Conservation (phyloP, 2,113 vertebrate species). For the Varanus salvator region DNA sequence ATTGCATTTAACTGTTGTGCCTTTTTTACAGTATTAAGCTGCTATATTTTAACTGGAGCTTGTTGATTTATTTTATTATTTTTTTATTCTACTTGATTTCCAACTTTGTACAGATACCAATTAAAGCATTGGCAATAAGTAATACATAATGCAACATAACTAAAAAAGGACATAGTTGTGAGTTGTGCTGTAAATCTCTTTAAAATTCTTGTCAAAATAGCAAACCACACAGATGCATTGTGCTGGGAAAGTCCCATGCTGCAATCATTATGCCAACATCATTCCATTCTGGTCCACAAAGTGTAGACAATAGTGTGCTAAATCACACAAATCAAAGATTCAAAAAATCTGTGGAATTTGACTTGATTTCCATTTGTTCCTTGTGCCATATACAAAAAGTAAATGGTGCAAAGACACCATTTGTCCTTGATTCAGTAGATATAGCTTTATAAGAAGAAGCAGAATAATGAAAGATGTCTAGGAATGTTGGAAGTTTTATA, state of each 20-base stretch:
- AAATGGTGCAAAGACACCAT: neutral
- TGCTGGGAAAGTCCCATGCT: neutral
- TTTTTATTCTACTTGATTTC: neutral
- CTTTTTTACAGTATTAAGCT: neutral
- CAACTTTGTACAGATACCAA: neutral
- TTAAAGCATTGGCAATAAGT: neutral
- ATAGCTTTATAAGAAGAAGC: neutral
- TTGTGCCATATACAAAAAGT: neutral
- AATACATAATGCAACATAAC: neutral
- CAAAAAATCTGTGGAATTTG: neutral
- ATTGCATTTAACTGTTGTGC: neutral
- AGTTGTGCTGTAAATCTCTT: neutral
- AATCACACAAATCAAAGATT: neutral
- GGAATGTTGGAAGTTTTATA: slow-evolving; percentile 39
- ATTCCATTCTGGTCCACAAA: neutral
- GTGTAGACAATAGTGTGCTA: neutral
- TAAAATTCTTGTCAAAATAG: neutral
- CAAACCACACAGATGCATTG: neutral
- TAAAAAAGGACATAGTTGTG: neutral
- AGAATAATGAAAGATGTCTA: neutral
- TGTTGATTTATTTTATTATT: neutral
- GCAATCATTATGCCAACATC: neutral
- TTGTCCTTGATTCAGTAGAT: neutral
- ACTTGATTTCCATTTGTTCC: neutral
- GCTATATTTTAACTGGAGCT: neutral